These are phyloP conservation scores for Acipenser oxyrinchus DNA, from an alignment of 2,797 vertebrate genomes.

Conservation along the genomic window DNA sequence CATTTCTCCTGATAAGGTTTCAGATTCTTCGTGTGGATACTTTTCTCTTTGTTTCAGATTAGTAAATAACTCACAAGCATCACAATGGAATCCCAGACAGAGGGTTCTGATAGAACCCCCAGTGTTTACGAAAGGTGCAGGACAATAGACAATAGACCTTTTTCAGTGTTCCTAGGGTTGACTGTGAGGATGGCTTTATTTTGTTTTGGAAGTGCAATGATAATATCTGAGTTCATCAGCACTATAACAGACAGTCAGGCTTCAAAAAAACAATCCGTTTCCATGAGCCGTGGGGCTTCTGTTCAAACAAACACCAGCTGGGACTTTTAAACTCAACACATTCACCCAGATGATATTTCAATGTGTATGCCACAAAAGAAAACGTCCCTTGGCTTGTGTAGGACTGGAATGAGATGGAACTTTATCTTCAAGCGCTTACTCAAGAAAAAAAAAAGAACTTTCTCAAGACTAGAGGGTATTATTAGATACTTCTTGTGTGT, in stretches of 20 bases:
- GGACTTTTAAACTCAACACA: background rate
- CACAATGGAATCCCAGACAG: no score
- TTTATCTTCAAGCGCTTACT: slow-evolving; percentile 11
- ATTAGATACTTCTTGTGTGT: slow-evolving; percentile 8
- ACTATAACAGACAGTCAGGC: background rate
- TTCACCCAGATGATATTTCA: background rate
- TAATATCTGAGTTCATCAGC: background rate
- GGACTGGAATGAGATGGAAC: slow-evolving; percentile 3
- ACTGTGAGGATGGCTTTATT: background rate
- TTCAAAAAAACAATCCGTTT: background rate
- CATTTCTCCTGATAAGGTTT: no score
- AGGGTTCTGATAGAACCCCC: no score
- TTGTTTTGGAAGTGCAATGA: background rate
- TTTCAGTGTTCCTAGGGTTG: background rate
- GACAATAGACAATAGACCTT: background rate
- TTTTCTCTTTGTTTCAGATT: no score
- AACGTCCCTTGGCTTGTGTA: background rate
- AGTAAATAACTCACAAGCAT: no score
- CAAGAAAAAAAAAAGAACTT: slow-evolving; percentile 12
- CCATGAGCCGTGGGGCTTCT: background rate
- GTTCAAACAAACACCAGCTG: slow-evolving; percentile 9
- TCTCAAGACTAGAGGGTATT: slow-evolving; percentile 17
- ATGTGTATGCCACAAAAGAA: slow-evolving; percentile 7
- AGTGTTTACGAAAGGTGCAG: background rate
- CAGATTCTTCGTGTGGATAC: no score